Evolutionary conservation across 2,797 vertebrate species (phyloP).

Genomic region (Danio albolineatus): DNA sequence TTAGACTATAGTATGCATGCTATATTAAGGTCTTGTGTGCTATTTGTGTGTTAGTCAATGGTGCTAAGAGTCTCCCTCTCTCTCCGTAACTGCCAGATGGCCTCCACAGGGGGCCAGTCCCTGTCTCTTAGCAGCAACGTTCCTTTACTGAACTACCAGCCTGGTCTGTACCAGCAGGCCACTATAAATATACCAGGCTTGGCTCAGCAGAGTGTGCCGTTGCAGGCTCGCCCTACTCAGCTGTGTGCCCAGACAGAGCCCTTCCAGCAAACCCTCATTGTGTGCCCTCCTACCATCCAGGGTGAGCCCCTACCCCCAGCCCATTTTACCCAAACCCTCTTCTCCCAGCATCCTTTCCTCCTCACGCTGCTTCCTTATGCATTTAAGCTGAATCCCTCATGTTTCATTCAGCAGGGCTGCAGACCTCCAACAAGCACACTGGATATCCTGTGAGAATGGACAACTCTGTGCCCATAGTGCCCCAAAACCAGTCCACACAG

Average conservation of each 20-base stretch:
- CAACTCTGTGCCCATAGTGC: conserved; percentile 90
- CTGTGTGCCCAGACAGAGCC: conserved; percentile 94
- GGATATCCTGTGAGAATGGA: conserved; percentile 96
- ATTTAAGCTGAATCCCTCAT: background rate
- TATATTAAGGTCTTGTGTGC: conserved; percentile 8
- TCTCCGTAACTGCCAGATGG: conserved; percentile 79
- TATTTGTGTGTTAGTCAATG: conserved; percentile 28
- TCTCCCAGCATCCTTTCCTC: background rate
- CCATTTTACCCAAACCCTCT: background rate
- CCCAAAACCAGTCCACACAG: conserved; percentile 92
- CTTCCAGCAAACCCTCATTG: conserved; percentile 98
- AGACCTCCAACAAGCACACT: conserved; percentile 91
- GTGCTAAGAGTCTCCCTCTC: conserved; percentile 28
- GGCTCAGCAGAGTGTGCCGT: conserved; percentile 90
- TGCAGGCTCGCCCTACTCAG: conserved; percentile 92
- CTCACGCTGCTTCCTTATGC: background rate
- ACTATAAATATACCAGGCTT: conserved; percentile 94
- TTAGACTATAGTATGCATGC: conserved; percentile 2
- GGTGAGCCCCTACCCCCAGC: conserved; percentile 76
- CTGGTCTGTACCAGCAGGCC: conserved; percentile 93
- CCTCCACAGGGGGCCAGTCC: conserved; percentile 90
- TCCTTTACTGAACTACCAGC: conserved; percentile 93
- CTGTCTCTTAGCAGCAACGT: conserved; percentile 95
- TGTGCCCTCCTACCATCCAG: conserved; percentile 96
- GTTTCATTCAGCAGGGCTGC: conserved; percentile 80